Percentiles rank a stretch among this genome's conserved stretches.
phyloP scores from a whole-genome alignment of 2,797 vertebrate species.

The Adrianichthys oophorus region DNA sequence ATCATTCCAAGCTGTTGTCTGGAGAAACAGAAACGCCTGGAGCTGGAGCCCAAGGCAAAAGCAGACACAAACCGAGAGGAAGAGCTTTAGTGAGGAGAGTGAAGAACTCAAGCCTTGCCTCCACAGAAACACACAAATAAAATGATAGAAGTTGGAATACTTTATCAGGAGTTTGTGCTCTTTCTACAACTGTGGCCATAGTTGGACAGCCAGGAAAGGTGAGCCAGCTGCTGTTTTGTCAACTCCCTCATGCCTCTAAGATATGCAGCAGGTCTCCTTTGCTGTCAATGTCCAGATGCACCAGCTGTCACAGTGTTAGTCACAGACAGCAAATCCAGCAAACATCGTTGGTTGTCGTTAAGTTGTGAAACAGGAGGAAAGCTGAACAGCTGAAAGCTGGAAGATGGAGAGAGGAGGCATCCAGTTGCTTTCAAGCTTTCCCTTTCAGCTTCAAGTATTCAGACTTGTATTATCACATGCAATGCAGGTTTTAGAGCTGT shows the following conservation, averaged over 20 bases:
- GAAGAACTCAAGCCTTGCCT: too few species aligned
- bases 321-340: not conserved
- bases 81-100: not conserved
- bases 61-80: not conserved
- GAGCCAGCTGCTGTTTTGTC: not conserved
- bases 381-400: too few species aligned
- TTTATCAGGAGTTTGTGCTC: too few species aligned
- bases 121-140: too few species aligned
- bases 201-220: not conserved
- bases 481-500: too few species aligned
- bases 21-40: not conserved
- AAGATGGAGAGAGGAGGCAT: too few species aligned
- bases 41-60: slow-evolving; percentile 1
- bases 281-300: not conserved
- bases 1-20: not conserved
- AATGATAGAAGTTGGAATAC: too few species aligned
- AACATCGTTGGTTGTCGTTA: not conserved
- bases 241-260: not conserved
- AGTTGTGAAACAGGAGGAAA: not conserved
- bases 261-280: not conserved
- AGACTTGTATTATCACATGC: too few species aligned
- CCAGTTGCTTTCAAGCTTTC: too few species aligned
- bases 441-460: too few species aligned
- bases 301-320: not conserved
- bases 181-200: too few species aligned